Conservation (phyloP, 2,113 vertebrate genomes). For the Poeciliopsis turrubarensis region DNA sequence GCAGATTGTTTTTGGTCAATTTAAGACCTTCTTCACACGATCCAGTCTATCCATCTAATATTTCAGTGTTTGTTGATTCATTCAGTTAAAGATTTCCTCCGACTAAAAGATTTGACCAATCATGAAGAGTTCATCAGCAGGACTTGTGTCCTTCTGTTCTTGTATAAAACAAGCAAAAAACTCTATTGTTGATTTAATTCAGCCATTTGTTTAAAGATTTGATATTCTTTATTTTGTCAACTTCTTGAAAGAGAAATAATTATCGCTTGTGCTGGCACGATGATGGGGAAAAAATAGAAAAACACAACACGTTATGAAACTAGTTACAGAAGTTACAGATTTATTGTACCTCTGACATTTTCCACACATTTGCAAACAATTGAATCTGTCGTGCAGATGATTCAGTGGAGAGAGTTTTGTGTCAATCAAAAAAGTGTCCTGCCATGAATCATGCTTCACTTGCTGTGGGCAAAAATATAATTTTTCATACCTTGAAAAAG, state of each 20-base stretch:
- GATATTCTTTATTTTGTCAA: neutral
- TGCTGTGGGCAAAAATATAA: neutral
- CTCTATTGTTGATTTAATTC: neutral
- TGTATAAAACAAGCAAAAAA: too few species aligned
- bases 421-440: neutral
- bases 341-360: neutral
- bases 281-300: neutral
- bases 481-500: neutral
- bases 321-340: slow-evolving; percentile 9
- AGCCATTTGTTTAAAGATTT: neutral
- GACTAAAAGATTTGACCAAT: too few species aligned
- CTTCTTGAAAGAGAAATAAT: neutral
- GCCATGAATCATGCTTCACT: neutral
- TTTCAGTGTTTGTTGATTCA: too few species aligned
- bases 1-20: neutral
- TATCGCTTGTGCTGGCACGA: neutral
- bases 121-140: too few species aligned
- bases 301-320: slow-evolving; percentile 3
- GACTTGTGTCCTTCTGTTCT: too few species aligned
- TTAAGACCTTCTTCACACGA: too few species aligned
- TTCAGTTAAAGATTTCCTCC: too few species aligned
- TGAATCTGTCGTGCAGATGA: neutral
- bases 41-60: too few species aligned
- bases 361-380: slow-evolving; percentile 1
- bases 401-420: slow-evolving; percentile 2